Evolutionary conservation across 2,888 invertebrate species (phyloP), one percentile per base, ranked within the genome.

Genomic region (Lissocephala sabroskyi): DNA sequence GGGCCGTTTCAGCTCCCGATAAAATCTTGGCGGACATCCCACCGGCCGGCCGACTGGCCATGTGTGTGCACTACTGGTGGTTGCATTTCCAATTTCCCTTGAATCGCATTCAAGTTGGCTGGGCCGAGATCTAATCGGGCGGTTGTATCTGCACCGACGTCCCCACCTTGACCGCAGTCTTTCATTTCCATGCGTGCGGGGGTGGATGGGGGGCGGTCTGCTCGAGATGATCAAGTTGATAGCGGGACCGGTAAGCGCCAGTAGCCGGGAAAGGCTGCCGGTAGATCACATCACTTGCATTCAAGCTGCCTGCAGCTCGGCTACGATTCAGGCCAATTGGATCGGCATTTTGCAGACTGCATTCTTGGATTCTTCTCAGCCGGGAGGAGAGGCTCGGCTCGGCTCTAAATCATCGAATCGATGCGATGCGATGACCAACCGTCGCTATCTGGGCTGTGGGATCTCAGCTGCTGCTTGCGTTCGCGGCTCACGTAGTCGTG

Each of bases 401-500:
- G 42, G 33, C 17, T 45, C 5, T n/a, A n/a, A n/a, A n/a, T n/a
- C n/a, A n/a, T n/a, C n/a, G n/a, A n/a, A n/a, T n/a, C n/a, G n/a
- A n/a, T n/a, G n/a, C n/a, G n/a, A n/a, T n/a, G n/a, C n/a, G n/a
- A n/a, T 10, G 5, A 7, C 4, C 26, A 45, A 7, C 42, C 47
- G 39, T 41, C 37, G 46, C n/a, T 35, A 7, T 37, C 23, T 40
- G 41, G 41, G 45, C 40, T 30, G 40, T 45, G 45, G 29, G 23
- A 17, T 50, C 47, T 40, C 18, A 47, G 19, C 44, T 32, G 36
- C 30, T 14, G 18, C 68, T 74, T 73, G 66, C 56, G 56, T 36
- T 55, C 49, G 41, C 65, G 53, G 55, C 71, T 71, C 78, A 75
- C 75, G 78, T 75, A 71, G 56, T 61, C 49, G 60, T 55, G 59